phyloP scores from a whole-genome alignment of 2,888 invertebrate genomes.

The Drosophila infuscata region DNA sequence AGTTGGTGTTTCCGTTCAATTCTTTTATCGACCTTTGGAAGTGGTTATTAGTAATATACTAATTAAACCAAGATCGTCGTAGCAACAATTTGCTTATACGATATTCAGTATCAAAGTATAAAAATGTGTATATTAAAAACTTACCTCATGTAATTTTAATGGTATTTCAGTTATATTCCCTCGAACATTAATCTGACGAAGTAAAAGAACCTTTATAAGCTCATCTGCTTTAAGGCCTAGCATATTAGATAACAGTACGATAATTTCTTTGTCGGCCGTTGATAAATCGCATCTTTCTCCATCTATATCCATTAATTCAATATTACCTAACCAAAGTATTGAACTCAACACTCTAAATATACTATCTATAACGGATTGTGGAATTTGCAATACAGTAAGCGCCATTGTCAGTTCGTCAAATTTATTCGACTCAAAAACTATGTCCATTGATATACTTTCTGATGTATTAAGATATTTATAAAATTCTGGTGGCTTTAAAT shows the following conservation, averaged over 20 bases:
- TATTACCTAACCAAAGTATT: conserved; percentile 95
- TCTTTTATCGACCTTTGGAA: not conserved
- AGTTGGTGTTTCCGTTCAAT: not conserved
- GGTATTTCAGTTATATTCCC: conserved; percentile 97
- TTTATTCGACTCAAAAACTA: conserved; percentile 88
- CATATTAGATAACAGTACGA: conserved; percentile 90
- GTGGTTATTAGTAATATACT: not conserved
- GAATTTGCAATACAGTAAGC: conserved; percentile 95
- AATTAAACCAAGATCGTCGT: not conserved
- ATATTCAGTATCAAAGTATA: not conserved
- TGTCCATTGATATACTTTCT: conserved; percentile 89
- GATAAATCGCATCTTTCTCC: conserved; percentile 93
- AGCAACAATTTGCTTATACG: not conserved
- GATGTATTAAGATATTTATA: conserved; percentile 94
- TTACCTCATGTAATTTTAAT: conserved; percentile 92
- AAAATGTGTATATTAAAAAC: not conserved
- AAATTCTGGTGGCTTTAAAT: conserved; percentile 90
- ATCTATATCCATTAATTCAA: conserved; percentile 93
- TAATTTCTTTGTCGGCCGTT: conserved; percentile 89
- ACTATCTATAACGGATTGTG: conserved; percentile 93
- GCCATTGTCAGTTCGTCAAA: conserved; percentile 95
- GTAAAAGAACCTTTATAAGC: conserved; percentile 90
- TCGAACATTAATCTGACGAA: conserved; percentile 94
- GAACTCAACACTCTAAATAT: conserved; percentile 95
- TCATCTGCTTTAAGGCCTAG: conserved; percentile 91